A percentile compares a stretch with the other conserved stretches of the same genome.
Evolutionary conservation across 2,797 vertebrate species (phyloP).

Genomic region (Alcedo atthis): DNA sequence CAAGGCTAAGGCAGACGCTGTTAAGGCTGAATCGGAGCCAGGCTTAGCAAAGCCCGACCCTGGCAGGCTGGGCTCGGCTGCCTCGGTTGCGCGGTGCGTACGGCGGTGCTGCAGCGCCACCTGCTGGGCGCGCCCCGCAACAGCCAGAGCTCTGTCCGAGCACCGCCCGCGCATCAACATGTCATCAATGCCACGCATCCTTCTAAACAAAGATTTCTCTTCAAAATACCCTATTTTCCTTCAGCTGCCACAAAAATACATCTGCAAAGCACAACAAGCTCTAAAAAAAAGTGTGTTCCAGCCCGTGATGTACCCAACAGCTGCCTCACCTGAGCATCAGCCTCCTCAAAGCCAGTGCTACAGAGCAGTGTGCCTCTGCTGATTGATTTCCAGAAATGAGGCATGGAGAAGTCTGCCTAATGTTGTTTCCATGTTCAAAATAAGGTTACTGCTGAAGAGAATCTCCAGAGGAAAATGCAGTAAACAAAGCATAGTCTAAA

Average conservation of each 20-base stretch:
- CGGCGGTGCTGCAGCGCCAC: conserved; percentile 13
- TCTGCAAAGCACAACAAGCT: too few relatives aligned
- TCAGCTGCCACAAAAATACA: too few relatives aligned
- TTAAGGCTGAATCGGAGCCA: too few relatives aligned
- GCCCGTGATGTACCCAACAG: too few relatives aligned
- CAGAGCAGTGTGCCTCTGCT: too few relatives aligned
- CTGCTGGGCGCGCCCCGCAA: neutral
- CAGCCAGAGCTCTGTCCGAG: neutral
- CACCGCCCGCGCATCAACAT: too few relatives aligned
- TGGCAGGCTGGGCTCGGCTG: too few relatives aligned
- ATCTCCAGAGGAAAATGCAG: conserved; percentile 29
- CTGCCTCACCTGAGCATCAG: too few relatives aligned
- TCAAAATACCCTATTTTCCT: neutral
- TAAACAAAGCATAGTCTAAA: conserved; percentile 19
- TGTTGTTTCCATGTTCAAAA: neutral
- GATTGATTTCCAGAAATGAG: neutral
- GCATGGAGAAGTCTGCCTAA: neutral
- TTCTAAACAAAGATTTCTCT: neutral
- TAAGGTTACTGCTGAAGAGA: neutral
- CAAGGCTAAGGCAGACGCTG: accelerated
- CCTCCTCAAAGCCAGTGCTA: too few relatives aligned
- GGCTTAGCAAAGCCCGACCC: neutral
- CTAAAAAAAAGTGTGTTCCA: too few relatives aligned
- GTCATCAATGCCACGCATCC: too few relatives aligned
- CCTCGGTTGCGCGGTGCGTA: neutral